Evolutionary conservation across 2,797 vertebrate species (phyloP).

Genomic region (Crenichthys baileyi): DNA sequence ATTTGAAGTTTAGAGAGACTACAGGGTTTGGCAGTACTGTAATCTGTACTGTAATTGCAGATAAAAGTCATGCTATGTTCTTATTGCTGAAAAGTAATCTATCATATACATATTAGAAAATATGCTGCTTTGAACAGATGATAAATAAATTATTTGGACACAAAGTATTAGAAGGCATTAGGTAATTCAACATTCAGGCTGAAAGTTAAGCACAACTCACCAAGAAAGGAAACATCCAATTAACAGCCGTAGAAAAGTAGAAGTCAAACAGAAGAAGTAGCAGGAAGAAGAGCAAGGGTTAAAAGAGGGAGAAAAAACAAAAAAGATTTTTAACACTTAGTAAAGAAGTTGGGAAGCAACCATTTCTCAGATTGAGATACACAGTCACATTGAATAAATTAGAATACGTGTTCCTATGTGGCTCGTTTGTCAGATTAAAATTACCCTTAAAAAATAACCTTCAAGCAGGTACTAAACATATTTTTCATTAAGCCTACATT

Average conservation of each 20-base stretch:
- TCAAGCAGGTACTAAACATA: too few relatives aligned
- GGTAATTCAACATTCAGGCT: conserved; percentile 1
- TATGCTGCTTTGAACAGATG: neutral
- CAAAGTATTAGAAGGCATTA: neutral
- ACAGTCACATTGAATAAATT: too few relatives aligned
- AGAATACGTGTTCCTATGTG: too few relatives aligned
- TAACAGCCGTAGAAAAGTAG: conserved; percentile 52
- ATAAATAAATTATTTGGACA: conserved; percentile 6
- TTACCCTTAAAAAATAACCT: too few relatives aligned
- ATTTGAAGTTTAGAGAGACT: neutral
- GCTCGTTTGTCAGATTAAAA: too few relatives aligned
- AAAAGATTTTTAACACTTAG: conserved; percentile 23
- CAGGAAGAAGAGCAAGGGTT: conserved; percentile 20
- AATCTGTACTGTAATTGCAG: neutral
- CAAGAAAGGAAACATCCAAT: conserved; percentile 55
- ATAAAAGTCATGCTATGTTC: neutral
- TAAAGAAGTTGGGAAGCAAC: conserved; percentile 16
- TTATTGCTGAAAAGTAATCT: neutral
- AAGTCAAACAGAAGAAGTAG: conserved; percentile 50
- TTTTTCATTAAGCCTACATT: too few relatives aligned
- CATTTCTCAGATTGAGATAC: neutral
- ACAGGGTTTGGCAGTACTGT: neutral
- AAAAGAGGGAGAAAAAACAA: conserved; percentile 18
- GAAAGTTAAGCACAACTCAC: conserved; percentile 63
- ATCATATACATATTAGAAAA: neutral